phyloP scores from a whole-genome alignment of 2,888 invertebrate genomes.

The Drymonia ruficornis region DNA sequence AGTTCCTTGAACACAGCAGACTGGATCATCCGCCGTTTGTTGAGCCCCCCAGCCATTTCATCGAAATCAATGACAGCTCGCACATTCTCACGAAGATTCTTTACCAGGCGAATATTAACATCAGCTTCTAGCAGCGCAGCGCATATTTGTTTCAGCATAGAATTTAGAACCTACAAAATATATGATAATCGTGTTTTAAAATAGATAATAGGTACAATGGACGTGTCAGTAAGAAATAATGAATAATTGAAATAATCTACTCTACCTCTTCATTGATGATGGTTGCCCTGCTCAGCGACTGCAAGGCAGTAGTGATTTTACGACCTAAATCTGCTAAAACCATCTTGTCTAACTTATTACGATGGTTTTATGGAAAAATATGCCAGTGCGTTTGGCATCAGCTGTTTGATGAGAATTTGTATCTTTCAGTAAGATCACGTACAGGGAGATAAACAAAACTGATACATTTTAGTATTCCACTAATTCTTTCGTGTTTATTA shows the following conservation, averaged over 20 bases:
- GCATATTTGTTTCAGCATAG: constrained; percentile 99
- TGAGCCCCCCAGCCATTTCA: constrained; percentile 99
- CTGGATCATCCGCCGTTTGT: constrained; percentile 99
- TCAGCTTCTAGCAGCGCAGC: constrained; percentile 98
- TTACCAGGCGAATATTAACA: constrained; percentile 97
- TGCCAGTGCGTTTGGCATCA: constrained; percentile 43
- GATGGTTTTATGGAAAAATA: constrained; percentile 21
- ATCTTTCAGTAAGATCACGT: constrained; percentile 26
- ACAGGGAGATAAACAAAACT: constrained; percentile 17
- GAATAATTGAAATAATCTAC: background rate
- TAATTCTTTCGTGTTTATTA: constrained; percentile 5
- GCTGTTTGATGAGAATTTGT: constrained; percentile 39
- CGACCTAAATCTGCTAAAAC: constrained; percentile 99
- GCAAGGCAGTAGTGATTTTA: constrained; percentile 99
- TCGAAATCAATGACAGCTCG: constrained; percentile 99
- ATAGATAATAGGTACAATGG: background rate
- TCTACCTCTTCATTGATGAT: constrained; percentile 98
- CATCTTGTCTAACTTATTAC: constrained; percentile 87
- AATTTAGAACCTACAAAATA: constrained; percentile 94
- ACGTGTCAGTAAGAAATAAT: background rate
- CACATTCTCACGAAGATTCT: constrained; percentile 98
- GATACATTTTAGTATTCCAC: constrained; percentile 32
- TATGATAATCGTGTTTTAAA: too few species aligned
- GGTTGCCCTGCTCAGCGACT: constrained; percentile 98
- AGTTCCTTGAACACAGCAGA: constrained; percentile 99